These are phyloP conservation scores for Pseudococcus viburni DNA, from an alignment of 2,888 invertebrate genomes.

Conservation along the genomic window DNA sequence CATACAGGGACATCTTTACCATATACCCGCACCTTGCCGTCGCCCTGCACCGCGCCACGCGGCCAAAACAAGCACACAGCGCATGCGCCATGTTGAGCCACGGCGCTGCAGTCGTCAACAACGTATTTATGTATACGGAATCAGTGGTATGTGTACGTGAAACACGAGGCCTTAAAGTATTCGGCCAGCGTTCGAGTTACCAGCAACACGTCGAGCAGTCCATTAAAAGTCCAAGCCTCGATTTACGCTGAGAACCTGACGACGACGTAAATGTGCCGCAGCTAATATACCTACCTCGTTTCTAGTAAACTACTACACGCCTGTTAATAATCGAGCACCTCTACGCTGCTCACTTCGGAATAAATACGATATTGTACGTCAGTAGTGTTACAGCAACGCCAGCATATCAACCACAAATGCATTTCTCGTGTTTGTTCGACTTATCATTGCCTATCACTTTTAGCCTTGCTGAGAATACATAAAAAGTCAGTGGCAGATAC, in stretches of 20 bases:
- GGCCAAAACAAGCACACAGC: not conserved
- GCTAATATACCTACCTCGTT: slow-evolving; percentile 5
- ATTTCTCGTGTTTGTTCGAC: slow-evolving; percentile 6
- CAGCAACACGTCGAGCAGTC: slow-evolving; percentile 5
- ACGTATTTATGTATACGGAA: not conserved
- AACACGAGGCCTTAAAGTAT: slow-evolving; percentile 22
- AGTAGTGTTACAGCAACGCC: not conserved
- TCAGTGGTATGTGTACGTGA: not conserved
- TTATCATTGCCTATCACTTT: not conserved
- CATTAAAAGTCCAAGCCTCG: not conserved
- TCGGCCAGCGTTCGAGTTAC: not conserved
- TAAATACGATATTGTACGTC: slow-evolving; percentile 10
- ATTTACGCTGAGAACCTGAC: not conserved
- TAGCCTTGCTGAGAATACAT: not conserved
- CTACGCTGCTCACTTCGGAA: not conserved
- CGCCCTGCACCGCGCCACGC: not conserved
- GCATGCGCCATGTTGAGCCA: slow-evolving; percentile 8
- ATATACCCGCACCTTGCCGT: not conserved
- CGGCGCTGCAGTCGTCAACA: not conserved
- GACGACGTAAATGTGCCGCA: not conserved
- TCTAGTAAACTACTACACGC: not conserved
- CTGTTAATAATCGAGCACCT: slow-evolving; percentile 16
- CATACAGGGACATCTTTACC: slow-evolving; percentile 13
- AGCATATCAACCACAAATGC: slow-evolving; percentile 22
- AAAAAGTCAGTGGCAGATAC: not conserved